Base-by-base conservation (phyloP, 2,797 vertebrate species). In the Gymnoscopelus braueri region DNA sequence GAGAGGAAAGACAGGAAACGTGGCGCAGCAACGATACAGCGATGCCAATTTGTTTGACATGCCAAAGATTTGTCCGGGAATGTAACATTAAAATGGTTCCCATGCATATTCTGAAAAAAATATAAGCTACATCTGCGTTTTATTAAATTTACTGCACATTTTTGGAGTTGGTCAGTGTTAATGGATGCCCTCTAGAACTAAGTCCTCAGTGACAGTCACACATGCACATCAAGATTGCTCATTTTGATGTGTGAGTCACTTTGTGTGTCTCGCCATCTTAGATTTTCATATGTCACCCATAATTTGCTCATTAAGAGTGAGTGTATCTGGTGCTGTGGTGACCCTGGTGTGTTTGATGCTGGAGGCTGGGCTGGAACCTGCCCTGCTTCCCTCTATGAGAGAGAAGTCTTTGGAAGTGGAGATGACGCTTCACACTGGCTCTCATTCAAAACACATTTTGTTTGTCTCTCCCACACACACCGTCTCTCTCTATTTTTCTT, bases 281-380 rank as follows among this genome's bases (percentile, higher is more conserved):
- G 3, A 29, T 26, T 26, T 26, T 39, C 8, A 32, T 9, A 8
- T 39, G 39, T 39, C 8, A 7, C 39, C 39, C 39, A 39, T 39
- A 39, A 39, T 8, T 4, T 39, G 39, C 39, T 39, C 39, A 8
- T 32, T 32, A 32, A 32, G 39, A 39, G 39, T 39, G 6, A 39
- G 32, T 39, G 39, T 39, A 39, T 39, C 39, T 56, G 6, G n/a
- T 59, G 26, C 61, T 79, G 63, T n/a, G 39, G 58, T 70, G 67
- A 84, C 80, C 63, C 78, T 71, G 57, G 13, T 72, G 67, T 60
- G 56, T 87, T 84, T 83, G 77, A 85, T 84, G 78, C 71, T 35
- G 8, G 55, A 51, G 14, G 58, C 19, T 51, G 61, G 59, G 39
- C 39, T 10, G 65, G 62, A 47, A 29, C 10, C 23, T 59, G 69